Conservation (phyloP, 2,113 vertebrate species). For the mouse (Mus musculus) region DNA sequence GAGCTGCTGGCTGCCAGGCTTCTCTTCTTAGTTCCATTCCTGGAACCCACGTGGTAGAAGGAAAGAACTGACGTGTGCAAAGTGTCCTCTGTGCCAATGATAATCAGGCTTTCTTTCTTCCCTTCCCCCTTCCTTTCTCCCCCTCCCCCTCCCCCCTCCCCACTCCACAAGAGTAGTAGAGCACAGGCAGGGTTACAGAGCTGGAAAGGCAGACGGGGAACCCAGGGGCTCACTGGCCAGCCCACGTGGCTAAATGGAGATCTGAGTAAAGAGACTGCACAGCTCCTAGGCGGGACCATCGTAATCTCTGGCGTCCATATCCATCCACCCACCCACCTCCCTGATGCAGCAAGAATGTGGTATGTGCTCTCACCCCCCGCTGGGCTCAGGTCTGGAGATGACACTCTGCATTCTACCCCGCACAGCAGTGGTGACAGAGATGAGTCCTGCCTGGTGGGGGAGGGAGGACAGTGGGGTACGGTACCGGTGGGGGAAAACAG, state of each 20-base stretch:
- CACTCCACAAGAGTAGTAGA: no score
- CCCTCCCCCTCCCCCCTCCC: not conserved
- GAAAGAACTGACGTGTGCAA: not conserved
- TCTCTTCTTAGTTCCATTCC: not conserved
- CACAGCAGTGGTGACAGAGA: not conserved
- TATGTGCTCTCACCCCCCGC: not conserved
- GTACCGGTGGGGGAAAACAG: rapidly evolving
- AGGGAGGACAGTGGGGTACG: not conserved
- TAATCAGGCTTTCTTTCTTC: not conserved
- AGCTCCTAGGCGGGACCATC: not conserved
- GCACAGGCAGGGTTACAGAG: not conserved
- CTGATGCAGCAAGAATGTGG: not conserved
- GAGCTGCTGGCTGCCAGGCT: not conserved
- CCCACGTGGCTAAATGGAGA: not conserved
- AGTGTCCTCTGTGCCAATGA: not conserved
- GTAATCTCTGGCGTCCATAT: not conserved
- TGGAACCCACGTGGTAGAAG: not conserved
- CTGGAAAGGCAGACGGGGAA: not conserved
- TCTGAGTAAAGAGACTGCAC: not conserved
- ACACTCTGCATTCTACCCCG: not conserved
- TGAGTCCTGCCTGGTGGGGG: not conserved
- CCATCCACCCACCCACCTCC: not conserved
- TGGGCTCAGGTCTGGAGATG: no score
- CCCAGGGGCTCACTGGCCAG: not conserved
- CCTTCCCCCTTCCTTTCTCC: not conserved